Evolutionary conservation across 1,140 invertebrate genomes (phyloP).

Genomic region (Rhagoletis pomonella): DNA sequence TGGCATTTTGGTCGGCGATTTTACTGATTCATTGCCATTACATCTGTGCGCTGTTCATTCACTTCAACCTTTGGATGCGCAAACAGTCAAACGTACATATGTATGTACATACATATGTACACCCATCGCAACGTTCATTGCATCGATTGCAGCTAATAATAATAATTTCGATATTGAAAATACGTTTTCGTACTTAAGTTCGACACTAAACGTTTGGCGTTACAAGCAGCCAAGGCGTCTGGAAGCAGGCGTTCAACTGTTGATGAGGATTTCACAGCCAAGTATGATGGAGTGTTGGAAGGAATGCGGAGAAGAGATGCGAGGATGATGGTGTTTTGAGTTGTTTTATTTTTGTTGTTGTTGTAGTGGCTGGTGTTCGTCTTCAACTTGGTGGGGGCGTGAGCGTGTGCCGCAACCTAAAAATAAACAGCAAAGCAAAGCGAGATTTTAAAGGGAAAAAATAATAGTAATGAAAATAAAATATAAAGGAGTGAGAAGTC

Average conservation of each 20-base stretch:
- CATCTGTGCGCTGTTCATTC: constrained; percentile 12
- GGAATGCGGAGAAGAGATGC: background rate
- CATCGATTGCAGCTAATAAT: constrained; percentile 57
- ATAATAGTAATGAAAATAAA: background rate
- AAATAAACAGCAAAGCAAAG: background rate
- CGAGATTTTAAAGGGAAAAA: background rate
- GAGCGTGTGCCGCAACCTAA: constrained; percentile 30
- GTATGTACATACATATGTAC: too few species aligned
- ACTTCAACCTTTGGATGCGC: background rate
- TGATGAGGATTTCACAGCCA: background rate
- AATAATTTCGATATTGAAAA: constrained; percentile 58
- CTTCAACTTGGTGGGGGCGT: constrained; percentile 44
- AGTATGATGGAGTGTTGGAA: background rate
- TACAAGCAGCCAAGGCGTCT: background rate
- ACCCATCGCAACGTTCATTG: constrained; percentile 9
- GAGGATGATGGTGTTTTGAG: background rate
- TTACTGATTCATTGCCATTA: constrained; percentile 47
- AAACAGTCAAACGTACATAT: background rate
- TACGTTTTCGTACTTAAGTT: constrained; percentile 57
- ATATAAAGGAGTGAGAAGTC: background rate
- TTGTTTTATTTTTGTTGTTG: too few species aligned
- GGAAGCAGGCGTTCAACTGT: constrained; percentile 34
- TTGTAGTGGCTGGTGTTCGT: background rate
- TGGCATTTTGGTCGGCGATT: background rate
- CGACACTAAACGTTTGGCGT: constrained; percentile 53